These are phyloP conservation scores for Tychaedon coryphoeus DNA, from an alignment of 2,113 vertebrate species.

Conservation along the genomic window DNA sequence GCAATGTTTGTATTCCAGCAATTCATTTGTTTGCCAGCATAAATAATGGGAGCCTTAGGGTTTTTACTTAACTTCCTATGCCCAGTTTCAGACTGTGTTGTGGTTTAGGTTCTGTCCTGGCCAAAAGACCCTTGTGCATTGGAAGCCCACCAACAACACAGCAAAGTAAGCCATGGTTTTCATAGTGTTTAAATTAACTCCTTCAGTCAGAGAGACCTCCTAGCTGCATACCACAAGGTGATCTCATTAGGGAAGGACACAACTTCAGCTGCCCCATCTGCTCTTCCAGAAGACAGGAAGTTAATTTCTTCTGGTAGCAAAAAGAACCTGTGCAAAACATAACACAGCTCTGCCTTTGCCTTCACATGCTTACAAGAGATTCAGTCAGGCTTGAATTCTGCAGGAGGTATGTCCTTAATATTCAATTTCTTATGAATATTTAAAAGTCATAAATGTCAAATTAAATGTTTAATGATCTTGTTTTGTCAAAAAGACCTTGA, in stretches of 20 bases:
- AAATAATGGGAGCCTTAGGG: neutral
- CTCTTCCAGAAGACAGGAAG: neutral
- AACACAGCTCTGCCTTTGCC: neutral
- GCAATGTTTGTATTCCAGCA: neutral
- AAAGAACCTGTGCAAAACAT: neutral
- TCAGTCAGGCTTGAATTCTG: neutral
- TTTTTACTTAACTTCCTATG: neutral
- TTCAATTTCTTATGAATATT: constrained; percentile 73
- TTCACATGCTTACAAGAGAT: neutral
- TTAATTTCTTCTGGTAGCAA: neutral
- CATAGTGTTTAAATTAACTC: neutral
- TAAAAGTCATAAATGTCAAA: constrained; percentile 76
- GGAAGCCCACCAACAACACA: neutral
- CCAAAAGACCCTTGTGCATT: neutral
- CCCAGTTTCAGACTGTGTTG: neutral
- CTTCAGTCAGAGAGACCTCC: neutral
- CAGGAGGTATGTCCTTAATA: constrained; percentile 58
- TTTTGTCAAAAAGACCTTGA: constrained; percentile 76
- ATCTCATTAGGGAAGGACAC: neutral
- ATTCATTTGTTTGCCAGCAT: neutral
- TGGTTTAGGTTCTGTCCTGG: neutral
- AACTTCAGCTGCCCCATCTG: neutral
- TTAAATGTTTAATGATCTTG: constrained; percentile 71
- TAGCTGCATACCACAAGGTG: neutral
- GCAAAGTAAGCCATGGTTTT: neutral